A percentile compares a stretch with the other conserved stretches of the same genome.
These are phyloP conservation scores for Maniola hyperantus DNA, from an alignment of 2,888 invertebrate genomes.

Conservation along the genomic window DNA sequence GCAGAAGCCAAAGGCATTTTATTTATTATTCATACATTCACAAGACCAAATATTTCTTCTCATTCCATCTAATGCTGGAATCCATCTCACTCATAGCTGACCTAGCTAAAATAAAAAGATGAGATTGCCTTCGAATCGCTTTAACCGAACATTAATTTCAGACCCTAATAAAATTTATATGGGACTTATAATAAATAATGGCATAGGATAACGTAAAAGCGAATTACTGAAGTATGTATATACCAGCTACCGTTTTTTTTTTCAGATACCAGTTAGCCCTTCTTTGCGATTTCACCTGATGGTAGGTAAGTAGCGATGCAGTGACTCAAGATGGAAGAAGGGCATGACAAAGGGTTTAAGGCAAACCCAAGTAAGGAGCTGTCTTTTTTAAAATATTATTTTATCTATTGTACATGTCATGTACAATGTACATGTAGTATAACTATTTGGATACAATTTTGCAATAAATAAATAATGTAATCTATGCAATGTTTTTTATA, in stretches of 20 bases:
- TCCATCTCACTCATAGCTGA: constrained; percentile 9
- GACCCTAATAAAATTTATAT: constrained; percentile 25
- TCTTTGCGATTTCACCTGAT: neutral
- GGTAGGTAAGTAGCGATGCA: too few relatives aligned
- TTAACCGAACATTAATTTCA: constrained; percentile 21
- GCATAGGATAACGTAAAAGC: constrained; percentile 10
- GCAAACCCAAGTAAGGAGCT: too few relatives aligned
- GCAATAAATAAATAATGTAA: too few relatives aligned
- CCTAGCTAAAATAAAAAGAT: constrained; percentile 10
- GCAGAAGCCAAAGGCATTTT: too few relatives aligned
- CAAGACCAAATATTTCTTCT: neutral
- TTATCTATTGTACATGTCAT: too few relatives aligned
- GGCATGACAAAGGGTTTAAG: too few relatives aligned
- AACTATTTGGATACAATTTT: too few relatives aligned
- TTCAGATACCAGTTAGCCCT: neutral
- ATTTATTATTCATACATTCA: neutral
- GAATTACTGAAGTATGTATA: neutral
- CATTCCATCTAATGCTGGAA: constrained; percentile 1
- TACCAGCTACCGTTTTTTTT: neutral
- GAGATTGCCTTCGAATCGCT: constrained; percentile 15
- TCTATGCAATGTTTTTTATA: too few relatives aligned
- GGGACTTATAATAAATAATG: constrained; percentile 20
- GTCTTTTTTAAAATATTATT: too few relatives aligned
- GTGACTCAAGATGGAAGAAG: too few relatives aligned
- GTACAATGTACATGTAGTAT: too few relatives aligned